phyloP scores from a whole-genome alignment of 2,113 vertebrate species.

The Eupsittula cactorum region DNA sequence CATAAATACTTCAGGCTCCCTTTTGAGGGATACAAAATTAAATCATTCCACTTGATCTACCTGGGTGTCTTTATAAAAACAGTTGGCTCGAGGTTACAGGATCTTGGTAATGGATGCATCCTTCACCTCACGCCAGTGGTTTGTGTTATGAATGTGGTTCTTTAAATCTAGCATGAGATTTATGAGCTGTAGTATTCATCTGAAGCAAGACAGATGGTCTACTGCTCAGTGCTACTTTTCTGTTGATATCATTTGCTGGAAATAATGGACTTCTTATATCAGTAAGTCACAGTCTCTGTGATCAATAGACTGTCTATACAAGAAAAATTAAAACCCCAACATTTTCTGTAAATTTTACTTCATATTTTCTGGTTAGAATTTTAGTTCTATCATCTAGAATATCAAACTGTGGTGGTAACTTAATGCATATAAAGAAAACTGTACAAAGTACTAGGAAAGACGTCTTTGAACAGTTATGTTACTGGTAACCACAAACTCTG shows the following conservation, averaged over 20 bases:
- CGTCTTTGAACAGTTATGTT: not conserved
- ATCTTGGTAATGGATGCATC: not conserved
- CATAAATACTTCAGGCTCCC: not conserved
- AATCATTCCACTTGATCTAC: not conserved
- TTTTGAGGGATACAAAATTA: not conserved
- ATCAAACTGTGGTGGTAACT: not conserved
- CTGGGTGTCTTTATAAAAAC: not conserved
- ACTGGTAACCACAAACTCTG: not conserved
- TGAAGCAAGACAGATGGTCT: not conserved
- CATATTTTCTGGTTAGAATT: not conserved
- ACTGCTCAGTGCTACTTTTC: not conserved
- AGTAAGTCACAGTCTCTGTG: not conserved
- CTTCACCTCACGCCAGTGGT: not conserved
- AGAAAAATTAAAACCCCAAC: not conserved
- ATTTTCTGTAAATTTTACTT: not conserved
- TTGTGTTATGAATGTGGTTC: not conserved
- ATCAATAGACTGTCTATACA: not conserved
- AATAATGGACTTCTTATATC: not conserved
- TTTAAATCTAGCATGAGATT: not conserved
- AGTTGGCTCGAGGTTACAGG: not conserved
- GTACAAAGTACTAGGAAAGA: not conserved
- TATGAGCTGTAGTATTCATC: not conserved
- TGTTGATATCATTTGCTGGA: not conserved
- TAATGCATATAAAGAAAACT: not conserved
- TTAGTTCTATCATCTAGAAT: not conserved